These are phyloP conservation scores for Teleiodes luculella DNA, from an alignment of 2,888 invertebrate species.

Conservation along the genomic window DNA sequence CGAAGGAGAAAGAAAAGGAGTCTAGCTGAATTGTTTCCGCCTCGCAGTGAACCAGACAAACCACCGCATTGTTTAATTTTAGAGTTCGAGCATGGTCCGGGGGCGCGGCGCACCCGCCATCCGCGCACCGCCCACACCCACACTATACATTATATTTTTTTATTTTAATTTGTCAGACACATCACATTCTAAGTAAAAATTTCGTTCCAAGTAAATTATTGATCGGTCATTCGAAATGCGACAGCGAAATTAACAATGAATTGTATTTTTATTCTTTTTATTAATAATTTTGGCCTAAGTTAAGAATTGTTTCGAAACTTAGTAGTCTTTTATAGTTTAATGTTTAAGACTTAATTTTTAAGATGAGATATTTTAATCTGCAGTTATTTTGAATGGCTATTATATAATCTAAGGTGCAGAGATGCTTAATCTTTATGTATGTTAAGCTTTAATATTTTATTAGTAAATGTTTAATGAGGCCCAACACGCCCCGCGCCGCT, in stretches of 20 bases:
- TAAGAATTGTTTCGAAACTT: constrained; percentile 59
- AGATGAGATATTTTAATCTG: constrained; percentile 78
- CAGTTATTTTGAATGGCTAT: constrained; percentile 79
- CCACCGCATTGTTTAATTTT: constrained; percentile 77
- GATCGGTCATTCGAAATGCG: constrained; percentile 37
- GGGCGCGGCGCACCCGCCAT: constrained; percentile 27
- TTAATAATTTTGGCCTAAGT: constrained; percentile 71
- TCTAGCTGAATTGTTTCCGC: constrained; percentile 81
- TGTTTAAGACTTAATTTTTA: constrained; percentile 76
- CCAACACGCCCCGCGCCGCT: constrained; percentile 45
- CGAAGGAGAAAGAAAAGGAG: constrained; percentile 84
- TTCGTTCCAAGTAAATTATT: constrained; percentile 37
- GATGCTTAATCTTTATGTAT: constrained; percentile 79
- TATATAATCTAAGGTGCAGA: constrained; percentile 74
- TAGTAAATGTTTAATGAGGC: constrained; percentile 76
- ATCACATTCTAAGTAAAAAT: constrained; percentile 54
- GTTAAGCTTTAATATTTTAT: constrained; percentile 80
- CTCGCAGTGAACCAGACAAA: constrained; percentile 69
- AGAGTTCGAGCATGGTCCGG: constrained; percentile 39
- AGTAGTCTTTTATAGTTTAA: constrained; percentile 71
- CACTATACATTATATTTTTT: constrained; percentile 56
- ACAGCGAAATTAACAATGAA: constrained; percentile 70
- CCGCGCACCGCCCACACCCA: constrained; percentile 34
- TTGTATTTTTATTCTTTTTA: constrained; percentile 47
- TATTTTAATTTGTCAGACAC: constrained; percentile 36